phyloP scores from a whole-genome alignment of 2,797 vertebrate genomes.

The Molossus alvarezi region DNA sequence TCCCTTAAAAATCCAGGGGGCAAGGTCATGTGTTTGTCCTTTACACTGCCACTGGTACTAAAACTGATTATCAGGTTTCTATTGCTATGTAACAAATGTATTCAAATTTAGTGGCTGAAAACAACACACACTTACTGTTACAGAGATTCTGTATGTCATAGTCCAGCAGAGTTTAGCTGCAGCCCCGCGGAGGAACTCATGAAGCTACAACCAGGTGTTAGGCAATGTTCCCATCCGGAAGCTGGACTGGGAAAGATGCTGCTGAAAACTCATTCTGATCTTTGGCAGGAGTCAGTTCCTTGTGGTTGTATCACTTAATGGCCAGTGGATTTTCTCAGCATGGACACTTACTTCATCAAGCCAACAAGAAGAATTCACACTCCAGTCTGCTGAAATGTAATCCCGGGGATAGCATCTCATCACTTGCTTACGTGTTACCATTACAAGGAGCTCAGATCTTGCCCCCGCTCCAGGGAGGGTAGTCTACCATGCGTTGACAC shows the following conservation, averaged over 20 bases:
- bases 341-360: background rate
- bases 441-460: background rate
- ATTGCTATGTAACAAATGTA: background rate
- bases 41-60: background rate
- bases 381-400: background rate
- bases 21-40: too few relatives aligned
- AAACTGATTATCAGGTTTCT: background rate
- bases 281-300: background rate
- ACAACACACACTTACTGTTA: background rate
- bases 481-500: background rate
- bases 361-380: background rate
- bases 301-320: background rate
- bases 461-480: background rate
- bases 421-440: background rate
- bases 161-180: background rate
- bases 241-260: background rate
- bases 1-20: too few relatives aligned
- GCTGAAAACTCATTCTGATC: background rate
- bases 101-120: background rate
- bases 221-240: background rate
- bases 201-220: background rate
- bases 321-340: background rate
- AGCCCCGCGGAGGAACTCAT: background rate
- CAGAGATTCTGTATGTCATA: background rate
- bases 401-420: background rate